Percentiles rank a stretch among this genome's conserved stretches.
phyloP scores from a whole-genome alignment of 2,797 vertebrate species.

The Leuciscus waleckii region DNA sequence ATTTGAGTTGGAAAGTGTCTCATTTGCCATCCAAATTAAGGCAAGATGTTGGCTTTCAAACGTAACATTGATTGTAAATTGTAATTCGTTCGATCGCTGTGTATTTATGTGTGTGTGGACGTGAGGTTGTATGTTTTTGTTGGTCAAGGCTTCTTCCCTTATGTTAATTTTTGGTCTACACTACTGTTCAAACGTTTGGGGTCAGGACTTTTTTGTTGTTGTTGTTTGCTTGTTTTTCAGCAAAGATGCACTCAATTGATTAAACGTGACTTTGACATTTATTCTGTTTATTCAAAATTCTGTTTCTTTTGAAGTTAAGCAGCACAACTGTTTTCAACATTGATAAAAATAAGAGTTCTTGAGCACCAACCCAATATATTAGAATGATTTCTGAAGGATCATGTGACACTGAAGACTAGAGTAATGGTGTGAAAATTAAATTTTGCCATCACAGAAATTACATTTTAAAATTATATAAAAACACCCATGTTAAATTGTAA shows the following conservation, averaged over 20 bases:
- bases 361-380: not conserved
- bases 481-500: not conserved
- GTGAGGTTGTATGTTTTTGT: not conserved
- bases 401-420: not conserved
- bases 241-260: not conserved
- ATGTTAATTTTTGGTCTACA: not conserved
- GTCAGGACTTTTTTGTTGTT: not conserved
- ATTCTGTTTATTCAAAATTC: not conserved
- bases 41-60: not conserved
- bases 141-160: conserved; percentile 41
- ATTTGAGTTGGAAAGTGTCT: not conserved
- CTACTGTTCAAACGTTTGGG: not conserved
- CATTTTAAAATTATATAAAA: not conserved
- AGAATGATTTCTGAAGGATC: not conserved
- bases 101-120: not conserved
- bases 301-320: not conserved
- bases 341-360: not conserved
- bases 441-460: too few relatives aligned
- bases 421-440: not conserved
- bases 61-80: not conserved
- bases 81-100: not conserved
- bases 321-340: not conserved
- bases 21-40: not conserved
- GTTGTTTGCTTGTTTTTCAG: not conserved
- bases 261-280: not conserved